phyloP scores from a whole-genome alignment of 2,797 vertebrate species.

The Botia almorhae region DNA sequence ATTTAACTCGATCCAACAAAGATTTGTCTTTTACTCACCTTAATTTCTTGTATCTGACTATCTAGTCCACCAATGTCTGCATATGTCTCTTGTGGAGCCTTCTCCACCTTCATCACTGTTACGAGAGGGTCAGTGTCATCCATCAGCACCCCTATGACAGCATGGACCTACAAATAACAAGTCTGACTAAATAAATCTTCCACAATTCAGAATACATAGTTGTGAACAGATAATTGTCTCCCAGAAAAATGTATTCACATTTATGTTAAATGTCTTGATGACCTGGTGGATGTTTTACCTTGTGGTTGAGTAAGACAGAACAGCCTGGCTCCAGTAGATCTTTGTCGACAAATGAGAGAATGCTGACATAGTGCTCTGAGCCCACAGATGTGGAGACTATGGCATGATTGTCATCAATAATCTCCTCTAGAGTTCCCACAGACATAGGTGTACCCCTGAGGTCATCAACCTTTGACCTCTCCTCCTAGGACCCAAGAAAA shows the following conservation, averaged over 20 bases:
- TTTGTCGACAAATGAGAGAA: conserved; percentile 96
- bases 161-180: conserved; percentile 84
- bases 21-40: conserved; percentile 73
- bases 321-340: conserved; percentile 95
- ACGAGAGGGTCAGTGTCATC: conserved; percentile 96
- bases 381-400: conserved; percentile 97
- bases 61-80: conserved; percentile 95
- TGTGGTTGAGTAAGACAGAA: conserved; percentile 95
- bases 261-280: not conserved
- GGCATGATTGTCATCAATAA: conserved; percentile 97
- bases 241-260: not conserved
- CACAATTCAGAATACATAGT: too few relatives aligned
- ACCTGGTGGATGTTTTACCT: conserved; percentile 75
- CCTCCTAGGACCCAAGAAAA: conserved; percentile 79
- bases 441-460: conserved; percentile 97
- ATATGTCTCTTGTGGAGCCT: conserved; percentile 96
- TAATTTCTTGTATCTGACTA: conserved; percentile 97
- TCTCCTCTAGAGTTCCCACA: conserved; percentile 96
- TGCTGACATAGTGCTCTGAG: conserved; percentile 97
- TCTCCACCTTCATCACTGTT: conserved; percentile 98
- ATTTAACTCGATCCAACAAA: not conserved
- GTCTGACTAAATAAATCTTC: too few relatives aligned
- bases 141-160: conserved; percentile 96
- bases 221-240: not conserved
- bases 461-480: conserved; percentile 96